phyloP scores from a whole-genome alignment of 2,888 invertebrate genomes.

The Coleophora deauratella region DNA sequence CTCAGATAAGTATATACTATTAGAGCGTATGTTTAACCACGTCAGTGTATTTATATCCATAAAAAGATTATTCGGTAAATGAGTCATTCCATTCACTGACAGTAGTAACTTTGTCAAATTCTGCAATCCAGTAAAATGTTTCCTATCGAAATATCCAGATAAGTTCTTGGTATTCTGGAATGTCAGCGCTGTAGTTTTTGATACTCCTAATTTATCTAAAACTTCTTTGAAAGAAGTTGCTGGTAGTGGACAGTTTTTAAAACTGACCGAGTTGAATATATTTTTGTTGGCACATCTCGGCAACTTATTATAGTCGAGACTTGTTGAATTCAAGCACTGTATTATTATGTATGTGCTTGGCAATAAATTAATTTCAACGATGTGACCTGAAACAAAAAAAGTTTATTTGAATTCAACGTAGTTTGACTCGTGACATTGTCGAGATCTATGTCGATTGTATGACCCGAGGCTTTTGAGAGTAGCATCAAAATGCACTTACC shows the following conservation, averaged over 20 bases:
- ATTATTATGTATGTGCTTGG: constrained; percentile 59
- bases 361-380: constrained; percentile 54
- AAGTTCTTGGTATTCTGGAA: constrained; percentile 71
- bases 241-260: constrained; percentile 73
- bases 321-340: constrained; percentile 55
- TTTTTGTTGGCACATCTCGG: constrained; percentile 59
- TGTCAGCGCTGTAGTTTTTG: constrained; percentile 67
- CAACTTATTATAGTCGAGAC: constrained; percentile 55
- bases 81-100: constrained; percentile 75
- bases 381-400: constrained; percentile 48
- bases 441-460: no score
- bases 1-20: constrained; percentile 72
- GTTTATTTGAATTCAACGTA: neutral
- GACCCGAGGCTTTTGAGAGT: no score
- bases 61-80: constrained; percentile 77
- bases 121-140: constrained; percentile 74
- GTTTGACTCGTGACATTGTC: no score
- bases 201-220: constrained; percentile 57
- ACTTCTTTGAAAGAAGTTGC: constrained; percentile 62
- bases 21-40: constrained; percentile 77
- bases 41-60: constrained; percentile 74
- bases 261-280: constrained; percentile 60
- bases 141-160: constrained; percentile 69
- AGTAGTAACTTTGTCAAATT: constrained; percentile 71
- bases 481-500: constrained; percentile 47